phyloP scores from a whole-genome alignment of 2,797 vertebrate species.

The Chrysocyon brachyurus region DNA sequence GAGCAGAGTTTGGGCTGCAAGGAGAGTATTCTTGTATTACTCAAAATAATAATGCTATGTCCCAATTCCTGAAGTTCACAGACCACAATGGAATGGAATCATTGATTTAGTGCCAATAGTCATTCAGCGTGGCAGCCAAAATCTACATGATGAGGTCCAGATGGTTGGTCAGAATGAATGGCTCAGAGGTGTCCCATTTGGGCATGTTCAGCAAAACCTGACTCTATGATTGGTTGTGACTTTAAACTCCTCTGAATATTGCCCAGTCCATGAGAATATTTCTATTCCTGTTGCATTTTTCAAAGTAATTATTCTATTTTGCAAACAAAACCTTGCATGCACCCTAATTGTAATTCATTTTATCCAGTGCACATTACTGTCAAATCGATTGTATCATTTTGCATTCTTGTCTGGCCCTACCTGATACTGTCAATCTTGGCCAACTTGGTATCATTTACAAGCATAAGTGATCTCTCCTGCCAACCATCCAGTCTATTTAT shows the following conservation, averaged over 20 bases:
- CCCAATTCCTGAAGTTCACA: conserved; percentile 19
- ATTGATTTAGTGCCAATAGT: not conserved
- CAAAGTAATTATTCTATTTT: conserved; percentile 59
- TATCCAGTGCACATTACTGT: not conserved
- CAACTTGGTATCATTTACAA: conserved; percentile 50
- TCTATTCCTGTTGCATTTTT: conserved; percentile 54
- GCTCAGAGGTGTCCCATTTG: not conserved
- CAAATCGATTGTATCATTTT: conserved; percentile 30
- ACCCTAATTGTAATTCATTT: conserved; percentile 30
- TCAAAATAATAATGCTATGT: not conserved
- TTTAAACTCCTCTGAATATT: conserved; percentile 32
- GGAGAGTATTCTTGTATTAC: not conserved
- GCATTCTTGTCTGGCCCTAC: not conserved
- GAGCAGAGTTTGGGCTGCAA: not conserved
- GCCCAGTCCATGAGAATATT: not conserved
- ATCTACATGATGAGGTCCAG: not conserved
- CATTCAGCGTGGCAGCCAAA: not conserved
- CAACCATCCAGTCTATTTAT: conserved; percentile 51
- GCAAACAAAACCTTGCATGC: conserved; percentile 7
- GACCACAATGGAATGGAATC: not conserved
- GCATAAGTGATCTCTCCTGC: conserved; percentile 11
- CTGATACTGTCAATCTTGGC: not conserved
- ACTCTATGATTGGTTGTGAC: not conserved
- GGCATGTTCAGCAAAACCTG: not conserved
- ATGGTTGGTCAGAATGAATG: not conserved